Evolutionary conservation across 2,888 invertebrate genomes (phyloP).

Genomic region (Agrotis segetum): DNA sequence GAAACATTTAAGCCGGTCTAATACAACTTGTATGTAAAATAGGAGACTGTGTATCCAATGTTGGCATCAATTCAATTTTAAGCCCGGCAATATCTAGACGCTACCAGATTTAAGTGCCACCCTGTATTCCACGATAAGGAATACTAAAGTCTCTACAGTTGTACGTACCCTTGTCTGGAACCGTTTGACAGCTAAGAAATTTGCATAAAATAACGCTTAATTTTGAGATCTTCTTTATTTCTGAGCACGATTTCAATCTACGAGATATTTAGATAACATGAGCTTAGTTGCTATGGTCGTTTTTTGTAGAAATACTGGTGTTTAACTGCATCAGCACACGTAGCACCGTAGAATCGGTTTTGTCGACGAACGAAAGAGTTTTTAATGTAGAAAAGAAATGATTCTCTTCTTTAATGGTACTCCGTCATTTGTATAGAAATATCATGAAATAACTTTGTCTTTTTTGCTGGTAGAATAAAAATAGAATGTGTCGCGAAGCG

Average conservation of each 20-base stretch:
- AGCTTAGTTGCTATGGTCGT: too few species aligned
- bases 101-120: conserved; percentile 29
- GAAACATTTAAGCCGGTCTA: conserved; percentile 6
- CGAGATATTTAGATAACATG: not conserved
- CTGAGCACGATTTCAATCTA: not conserved
- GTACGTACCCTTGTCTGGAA: not conserved
- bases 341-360: too few species aligned
- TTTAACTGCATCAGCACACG: too few species aligned
- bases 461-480: too few species aligned
- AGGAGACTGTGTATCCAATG: conserved; percentile 18
- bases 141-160: conserved; percentile 10
- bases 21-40: conserved; percentile 35
- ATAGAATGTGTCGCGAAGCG: too few species aligned
- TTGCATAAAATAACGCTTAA: not conserved
- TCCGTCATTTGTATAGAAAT: too few species aligned
- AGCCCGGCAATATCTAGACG: conserved; percentile 33
- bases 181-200: conserved; percentile 1
- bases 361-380: too few species aligned
- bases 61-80: conserved; percentile 46
- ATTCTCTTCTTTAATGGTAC: too few species aligned
- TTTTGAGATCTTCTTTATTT: not conserved
- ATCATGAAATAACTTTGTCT: too few species aligned
- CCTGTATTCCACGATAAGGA: conserved; percentile 43
- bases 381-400: too few species aligned
- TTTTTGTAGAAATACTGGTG: too few species aligned